Evolutionary conservation across 2,797 vertebrate genomes (phyloP).

Genomic region (Parauchenoglanis ngamensis): DNA sequence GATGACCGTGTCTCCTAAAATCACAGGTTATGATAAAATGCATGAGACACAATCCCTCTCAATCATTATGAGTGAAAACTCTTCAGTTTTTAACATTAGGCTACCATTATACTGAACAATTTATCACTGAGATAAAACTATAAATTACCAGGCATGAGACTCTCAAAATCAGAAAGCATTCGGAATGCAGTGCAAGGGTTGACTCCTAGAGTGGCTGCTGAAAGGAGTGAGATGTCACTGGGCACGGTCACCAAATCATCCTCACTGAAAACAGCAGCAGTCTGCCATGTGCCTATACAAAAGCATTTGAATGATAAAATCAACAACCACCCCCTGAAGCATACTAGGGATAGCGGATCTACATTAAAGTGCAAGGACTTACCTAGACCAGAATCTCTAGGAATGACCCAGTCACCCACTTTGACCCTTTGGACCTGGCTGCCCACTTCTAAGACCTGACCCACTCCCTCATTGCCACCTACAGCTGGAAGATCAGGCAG

Average conservation of each 20-base stretch:
- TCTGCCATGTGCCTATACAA: constrained; percentile 86
- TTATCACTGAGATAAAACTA: background rate
- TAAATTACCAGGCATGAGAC: constrained; percentile 80
- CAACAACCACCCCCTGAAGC: background rate
- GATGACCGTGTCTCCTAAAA: constrained; percentile 88
- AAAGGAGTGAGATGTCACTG: constrained; percentile 81
- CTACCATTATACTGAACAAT: background rate
- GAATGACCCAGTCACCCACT: constrained; percentile 89
- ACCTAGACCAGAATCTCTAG: constrained; percentile 82
- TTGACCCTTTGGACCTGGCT: constrained; percentile 74
- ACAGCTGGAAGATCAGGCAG: constrained; percentile 85
- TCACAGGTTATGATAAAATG: background rate
- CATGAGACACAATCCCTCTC: background rate
- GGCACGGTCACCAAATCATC: constrained; percentile 78
- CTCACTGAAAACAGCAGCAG: constrained; percentile 77
- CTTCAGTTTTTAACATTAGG: background rate
- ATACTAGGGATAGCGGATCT: background rate
- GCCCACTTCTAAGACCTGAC: constrained; percentile 84
- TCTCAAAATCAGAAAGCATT: constrained; percentile 89
- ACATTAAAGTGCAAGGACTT: constrained; percentile 54
- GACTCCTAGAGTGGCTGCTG: constrained; percentile 87
- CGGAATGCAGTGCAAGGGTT: constrained; percentile 94
- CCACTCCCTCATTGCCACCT: constrained; percentile 93
- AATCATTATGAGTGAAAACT: background rate
- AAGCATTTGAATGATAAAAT: too few species aligned